A percentile compares a stretch with the other conserved stretches of the same genome.
phyloP scores from a whole-genome alignment of 1,140 invertebrate genomes.

The Aphaenogaster ashmeadi region DNA sequence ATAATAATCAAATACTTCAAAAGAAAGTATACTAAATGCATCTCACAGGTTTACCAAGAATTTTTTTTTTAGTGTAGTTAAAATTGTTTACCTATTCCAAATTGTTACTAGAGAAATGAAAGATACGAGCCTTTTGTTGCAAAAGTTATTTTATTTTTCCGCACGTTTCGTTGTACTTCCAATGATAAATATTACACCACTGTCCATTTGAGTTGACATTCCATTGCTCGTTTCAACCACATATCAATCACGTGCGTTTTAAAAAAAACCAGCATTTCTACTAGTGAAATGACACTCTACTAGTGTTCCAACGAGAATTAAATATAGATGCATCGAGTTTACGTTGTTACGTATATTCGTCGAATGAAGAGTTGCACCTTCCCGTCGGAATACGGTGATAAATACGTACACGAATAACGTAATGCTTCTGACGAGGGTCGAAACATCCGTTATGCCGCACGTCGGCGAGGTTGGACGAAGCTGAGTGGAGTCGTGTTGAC shows the following conservation, averaged over 20 bases:
- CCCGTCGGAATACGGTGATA: slow-evolving; percentile 20
- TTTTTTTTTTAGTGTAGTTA: too few species aligned
- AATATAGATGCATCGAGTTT: slow-evolving; percentile 38
- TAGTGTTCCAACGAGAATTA: background rate
- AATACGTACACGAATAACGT: slow-evolving; percentile 27
- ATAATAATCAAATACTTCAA: too few species aligned
- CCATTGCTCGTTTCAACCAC: slow-evolving; percentile 8
- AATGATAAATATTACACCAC: slow-evolving; percentile 31
- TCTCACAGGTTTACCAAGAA: too few species aligned
- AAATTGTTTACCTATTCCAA: background rate
- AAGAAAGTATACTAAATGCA: too few species aligned
- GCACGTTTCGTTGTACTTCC: background rate
- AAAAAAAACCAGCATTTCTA: slow-evolving; percentile 1
- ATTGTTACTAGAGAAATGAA: background rate
- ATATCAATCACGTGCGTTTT: slow-evolving; percentile 12
- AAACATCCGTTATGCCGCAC: slow-evolving; percentile 32
- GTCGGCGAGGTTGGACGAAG: slow-evolving; percentile 57
- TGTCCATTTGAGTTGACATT: slow-evolving; percentile 32
- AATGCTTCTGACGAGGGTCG: slow-evolving; percentile 40
- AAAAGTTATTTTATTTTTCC: slow-evolving; percentile 6
- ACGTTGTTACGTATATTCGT: slow-evolving; percentile 19
- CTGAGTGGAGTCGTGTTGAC: slow-evolving; percentile 42
- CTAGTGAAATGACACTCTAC: background rate
- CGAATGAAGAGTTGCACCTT: slow-evolving; percentile 20
- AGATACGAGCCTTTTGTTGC: background rate